phyloP scores from a whole-genome alignment of 2,113 vertebrate species.

The Cervus canadensis region DNA sequence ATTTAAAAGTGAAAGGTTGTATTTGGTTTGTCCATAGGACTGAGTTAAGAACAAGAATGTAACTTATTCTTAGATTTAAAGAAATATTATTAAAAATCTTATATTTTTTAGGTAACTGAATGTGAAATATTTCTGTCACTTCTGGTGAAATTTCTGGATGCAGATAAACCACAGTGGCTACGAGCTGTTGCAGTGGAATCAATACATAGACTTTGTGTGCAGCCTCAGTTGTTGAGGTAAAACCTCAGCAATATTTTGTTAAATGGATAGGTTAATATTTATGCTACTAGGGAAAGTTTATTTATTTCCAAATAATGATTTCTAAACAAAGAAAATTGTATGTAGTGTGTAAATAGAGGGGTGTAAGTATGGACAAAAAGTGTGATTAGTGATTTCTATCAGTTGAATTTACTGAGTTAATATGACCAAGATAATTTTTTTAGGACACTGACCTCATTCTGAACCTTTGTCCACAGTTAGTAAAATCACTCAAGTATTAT shows the following conservation, averaged over 20 bases:
- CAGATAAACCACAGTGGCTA: constrained; percentile 98
- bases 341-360: background rate
- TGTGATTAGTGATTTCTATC: background rate
- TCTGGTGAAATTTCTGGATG: constrained; percentile 98
- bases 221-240: constrained; percentile 95
- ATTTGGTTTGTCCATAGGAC: background rate
- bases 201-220: constrained; percentile 96
- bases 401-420: background rate
- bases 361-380: background rate
- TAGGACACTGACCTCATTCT: background rate
- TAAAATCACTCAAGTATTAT: background rate
- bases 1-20: constrained; percentile 37
- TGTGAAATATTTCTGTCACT: constrained; percentile 99
- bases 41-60: background rate
- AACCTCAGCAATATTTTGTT: background rate
- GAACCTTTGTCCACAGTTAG: constrained; percentile 12
- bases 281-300: background rate
- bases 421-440: background rate
- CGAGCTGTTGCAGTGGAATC: constrained; percentile 98
- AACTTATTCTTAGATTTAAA: constrained; percentile 10
- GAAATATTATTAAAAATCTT: background rate
- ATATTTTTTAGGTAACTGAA: constrained; percentile 92
- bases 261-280: background rate
- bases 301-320: background rate
- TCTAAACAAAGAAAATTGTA: background rate